Percentiles rank a stretch among this genome's conserved stretches.
Evolutionary conservation across 2,797 vertebrate species (phyloP).

Genomic region (Helarctos malayanus): DNA sequence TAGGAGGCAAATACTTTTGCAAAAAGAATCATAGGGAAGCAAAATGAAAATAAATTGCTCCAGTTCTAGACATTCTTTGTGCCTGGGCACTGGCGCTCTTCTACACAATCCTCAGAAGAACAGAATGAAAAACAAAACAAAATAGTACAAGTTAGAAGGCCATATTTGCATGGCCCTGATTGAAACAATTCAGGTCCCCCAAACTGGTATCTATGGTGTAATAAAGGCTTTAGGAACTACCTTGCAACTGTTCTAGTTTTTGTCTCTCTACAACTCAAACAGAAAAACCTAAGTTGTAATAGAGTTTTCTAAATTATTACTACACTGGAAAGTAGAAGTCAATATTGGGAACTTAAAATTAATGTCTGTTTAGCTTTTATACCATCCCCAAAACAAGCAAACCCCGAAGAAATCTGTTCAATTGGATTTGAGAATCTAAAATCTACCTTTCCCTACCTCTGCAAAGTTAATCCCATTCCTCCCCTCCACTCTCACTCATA

Average conservation of each 20-base stretch:
- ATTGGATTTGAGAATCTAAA: conserved; percentile 51
- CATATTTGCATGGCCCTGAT: background rate
- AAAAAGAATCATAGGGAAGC: background rate
- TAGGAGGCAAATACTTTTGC: conserved; percentile 19
- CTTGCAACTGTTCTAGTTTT: background rate
- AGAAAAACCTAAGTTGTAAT: conserved; percentile 43
- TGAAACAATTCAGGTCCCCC: background rate
- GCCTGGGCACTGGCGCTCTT: background rate
- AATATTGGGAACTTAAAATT: background rate
- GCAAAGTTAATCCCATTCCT: conserved; percentile 13
- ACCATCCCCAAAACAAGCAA: conserved; percentile 22
- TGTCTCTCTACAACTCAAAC: background rate
- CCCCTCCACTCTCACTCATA: background rate
- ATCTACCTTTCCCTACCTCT: conserved; percentile 26
- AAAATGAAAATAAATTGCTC: conserved; percentile 64
- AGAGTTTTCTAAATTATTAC: conserved; percentile 43
- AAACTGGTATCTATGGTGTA: background rate
- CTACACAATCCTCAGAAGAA: background rate
- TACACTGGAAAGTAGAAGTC: conserved; percentile 44
- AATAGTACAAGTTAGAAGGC: background rate
- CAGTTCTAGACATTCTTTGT: conserved; percentile 37
- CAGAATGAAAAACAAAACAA: conserved; percentile 52
- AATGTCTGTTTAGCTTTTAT: conserved; percentile 33
- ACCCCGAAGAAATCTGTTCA: conserved; percentile 5
- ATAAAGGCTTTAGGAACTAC: conserved; percentile 33